Conservation (phyloP, 2,888 invertebrate species). For the Taenaris catops region DNA sequence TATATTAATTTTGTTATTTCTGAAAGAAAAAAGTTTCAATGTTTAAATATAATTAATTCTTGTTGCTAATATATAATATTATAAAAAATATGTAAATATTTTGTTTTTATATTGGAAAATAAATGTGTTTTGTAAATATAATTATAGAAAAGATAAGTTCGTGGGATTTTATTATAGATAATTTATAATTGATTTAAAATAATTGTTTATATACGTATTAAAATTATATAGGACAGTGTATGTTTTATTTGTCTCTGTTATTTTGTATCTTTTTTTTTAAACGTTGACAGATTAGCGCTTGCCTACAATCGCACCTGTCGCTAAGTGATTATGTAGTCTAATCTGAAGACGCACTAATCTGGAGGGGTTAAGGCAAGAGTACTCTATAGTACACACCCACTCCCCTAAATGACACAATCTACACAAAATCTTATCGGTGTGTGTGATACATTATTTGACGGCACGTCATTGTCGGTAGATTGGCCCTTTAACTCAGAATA, state of each 20-base stretch:
- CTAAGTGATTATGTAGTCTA: no score
- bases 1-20: constrained; percentile 13
- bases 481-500: no score
- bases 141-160: constrained; percentile 13
- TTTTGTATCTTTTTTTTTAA: no score
- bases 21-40: constrained; percentile 8
- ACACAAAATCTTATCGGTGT: no score
- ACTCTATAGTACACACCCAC: no score
- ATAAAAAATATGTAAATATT: constrained; percentile 17
- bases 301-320: no score
- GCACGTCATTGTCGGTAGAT: no score
- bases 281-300: no score
- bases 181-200: constrained; percentile 14
- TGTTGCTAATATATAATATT: constrained; percentile 14
- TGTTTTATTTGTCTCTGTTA: constrained; percentile 18
- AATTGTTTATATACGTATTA: constrained; percentile 20
- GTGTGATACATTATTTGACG: no score
- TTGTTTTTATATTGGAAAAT: constrained; percentile 7
- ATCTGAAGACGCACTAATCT: no score
- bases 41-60: constrained; percentile 9
- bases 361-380: no score
- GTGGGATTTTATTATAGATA: constrained; percentile 21
- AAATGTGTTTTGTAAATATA: constrained; percentile 19
- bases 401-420: no score
- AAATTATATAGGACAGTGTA: constrained; percentile 18